Evolutionary conservation across 1,140 invertebrate genomes (phyloP).

Genomic region (Lepidurus packardi): DNA sequence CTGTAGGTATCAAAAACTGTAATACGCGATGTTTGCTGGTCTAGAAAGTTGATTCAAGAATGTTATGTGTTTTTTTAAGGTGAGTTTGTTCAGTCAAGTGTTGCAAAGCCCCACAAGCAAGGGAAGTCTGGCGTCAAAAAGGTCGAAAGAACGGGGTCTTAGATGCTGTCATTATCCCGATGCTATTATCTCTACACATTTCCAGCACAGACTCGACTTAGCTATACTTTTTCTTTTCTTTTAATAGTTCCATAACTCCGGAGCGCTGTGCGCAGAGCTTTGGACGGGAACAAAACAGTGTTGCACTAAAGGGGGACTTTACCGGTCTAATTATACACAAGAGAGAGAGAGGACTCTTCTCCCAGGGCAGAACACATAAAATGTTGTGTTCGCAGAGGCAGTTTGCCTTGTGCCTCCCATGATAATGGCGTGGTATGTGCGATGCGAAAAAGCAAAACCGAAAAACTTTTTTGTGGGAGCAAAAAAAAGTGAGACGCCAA

Average conservation of each 20-base stretch:
- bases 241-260: not conserved
- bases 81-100: conserved; percentile 8
- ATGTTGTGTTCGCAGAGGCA: conserved; percentile 2
- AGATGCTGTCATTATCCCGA: conserved; percentile 14
- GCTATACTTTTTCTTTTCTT: not conserved
- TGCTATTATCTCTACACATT: conserved; percentile 1
- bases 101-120: conserved; percentile 9
- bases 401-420: not conserved
- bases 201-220: not conserved
- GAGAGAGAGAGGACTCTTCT: not conserved
- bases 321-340: conserved; percentile 19
- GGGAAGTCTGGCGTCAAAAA: conserved; percentile 17
- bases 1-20: not conserved
- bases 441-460: not conserved
- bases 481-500: not conserved
- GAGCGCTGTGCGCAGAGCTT: not conserved
- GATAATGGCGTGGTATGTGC: not conserved
- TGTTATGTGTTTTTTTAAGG: not conserved
- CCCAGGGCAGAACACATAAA: conserved; percentile 12
- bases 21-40: not conserved
- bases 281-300: not conserved
- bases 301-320: conserved; percentile 15
- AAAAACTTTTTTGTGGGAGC: not conserved
- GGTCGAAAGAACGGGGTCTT: conserved; percentile 18
- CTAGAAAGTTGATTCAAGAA: not conserved